phyloP scores from a whole-genome alignment of 2,113 vertebrate species.

The Marmota flaviventris region DNA sequence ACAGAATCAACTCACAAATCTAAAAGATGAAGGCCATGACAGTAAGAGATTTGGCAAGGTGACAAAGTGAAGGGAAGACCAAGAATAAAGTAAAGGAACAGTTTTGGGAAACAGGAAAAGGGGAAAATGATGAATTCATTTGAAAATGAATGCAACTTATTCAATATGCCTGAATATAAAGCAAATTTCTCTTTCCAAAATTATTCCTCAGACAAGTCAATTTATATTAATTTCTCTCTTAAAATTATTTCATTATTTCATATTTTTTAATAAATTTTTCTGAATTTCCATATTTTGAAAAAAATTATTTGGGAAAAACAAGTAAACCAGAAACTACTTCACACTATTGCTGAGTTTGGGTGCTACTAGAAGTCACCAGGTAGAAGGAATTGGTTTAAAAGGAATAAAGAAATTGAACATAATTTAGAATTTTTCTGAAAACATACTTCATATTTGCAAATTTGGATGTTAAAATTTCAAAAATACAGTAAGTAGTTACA shows the following conservation, averaged over 20 bases:
- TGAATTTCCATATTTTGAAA: constrained; percentile 49
- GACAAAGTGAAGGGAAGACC: background rate
- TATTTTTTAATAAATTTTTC: background rate
- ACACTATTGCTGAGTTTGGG: background rate
- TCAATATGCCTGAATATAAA: background rate
- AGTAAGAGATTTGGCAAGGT: background rate
- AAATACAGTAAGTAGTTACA: background rate
- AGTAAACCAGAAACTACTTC: background rate
- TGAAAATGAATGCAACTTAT: constrained; percentile 16
- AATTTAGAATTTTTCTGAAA: background rate
- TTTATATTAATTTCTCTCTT: background rate
- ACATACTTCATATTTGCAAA: background rate
- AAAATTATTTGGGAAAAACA: background rate
- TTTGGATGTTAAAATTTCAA: constrained; percentile 24
- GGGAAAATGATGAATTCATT: background rate
- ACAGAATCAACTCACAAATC: background rate
- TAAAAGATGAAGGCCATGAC: background rate
- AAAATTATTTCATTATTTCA: background rate
- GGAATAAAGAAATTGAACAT: background rate
- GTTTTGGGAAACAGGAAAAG: background rate
- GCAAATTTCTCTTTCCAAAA: constrained; percentile 11
- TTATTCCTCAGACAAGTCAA: background rate
- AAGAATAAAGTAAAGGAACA: background rate
- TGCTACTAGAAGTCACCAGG: background rate
- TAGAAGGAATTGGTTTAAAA: background rate